A percentile compares a stretch with the other conserved stretches of the same genome.
These are phyloP conservation scores for Brachionus plicatilis DNA, from an alignment of 1,140 invertebrate genomes.

Conservation along the genomic window DNA sequence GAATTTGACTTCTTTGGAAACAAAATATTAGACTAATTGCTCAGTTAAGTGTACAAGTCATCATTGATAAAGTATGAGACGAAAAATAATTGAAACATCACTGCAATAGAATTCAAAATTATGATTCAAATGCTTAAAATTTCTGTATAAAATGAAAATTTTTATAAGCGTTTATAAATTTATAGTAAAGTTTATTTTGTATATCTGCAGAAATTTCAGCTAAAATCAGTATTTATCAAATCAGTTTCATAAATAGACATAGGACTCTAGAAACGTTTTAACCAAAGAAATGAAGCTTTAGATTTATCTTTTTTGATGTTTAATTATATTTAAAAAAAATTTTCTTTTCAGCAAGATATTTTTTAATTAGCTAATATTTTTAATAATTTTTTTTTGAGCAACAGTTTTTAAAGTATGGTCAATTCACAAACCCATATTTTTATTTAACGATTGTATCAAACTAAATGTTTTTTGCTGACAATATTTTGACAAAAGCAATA, in stretches of 20 bases:
- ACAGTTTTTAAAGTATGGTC: too few species aligned
- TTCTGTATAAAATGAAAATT: not conserved
- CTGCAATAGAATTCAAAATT: slow-evolving; percentile 17
- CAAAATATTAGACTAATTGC: not conserved
- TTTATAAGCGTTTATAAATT: not conserved
- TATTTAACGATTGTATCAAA: too few species aligned
- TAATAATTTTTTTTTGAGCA: too few species aligned
- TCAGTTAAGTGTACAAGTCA: not conserved
- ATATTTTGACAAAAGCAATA: too few species aligned
- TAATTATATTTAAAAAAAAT: too few species aligned
- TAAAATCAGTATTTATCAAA: not conserved
- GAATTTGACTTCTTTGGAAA: slow-evolving; percentile 40
- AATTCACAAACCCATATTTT: too few species aligned
- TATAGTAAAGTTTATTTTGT: not conserved
- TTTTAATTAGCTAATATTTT: too few species aligned
- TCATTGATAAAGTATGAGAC: slow-evolving; percentile 37
- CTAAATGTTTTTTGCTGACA: too few species aligned
- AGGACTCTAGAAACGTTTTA: too few species aligned
- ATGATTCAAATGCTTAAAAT: not conserved
- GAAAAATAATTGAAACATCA: slow-evolving; percentile 37
- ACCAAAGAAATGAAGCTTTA: too few species aligned
- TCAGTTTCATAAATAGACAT: not conserved
- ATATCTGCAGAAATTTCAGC: not conserved
- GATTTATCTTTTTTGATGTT: too few species aligned
- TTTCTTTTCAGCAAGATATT: too few species aligned